phyloP scores from a whole-genome alignment of 1,140 invertebrate genomes.

The Neodiprion pinetum region DNA sequence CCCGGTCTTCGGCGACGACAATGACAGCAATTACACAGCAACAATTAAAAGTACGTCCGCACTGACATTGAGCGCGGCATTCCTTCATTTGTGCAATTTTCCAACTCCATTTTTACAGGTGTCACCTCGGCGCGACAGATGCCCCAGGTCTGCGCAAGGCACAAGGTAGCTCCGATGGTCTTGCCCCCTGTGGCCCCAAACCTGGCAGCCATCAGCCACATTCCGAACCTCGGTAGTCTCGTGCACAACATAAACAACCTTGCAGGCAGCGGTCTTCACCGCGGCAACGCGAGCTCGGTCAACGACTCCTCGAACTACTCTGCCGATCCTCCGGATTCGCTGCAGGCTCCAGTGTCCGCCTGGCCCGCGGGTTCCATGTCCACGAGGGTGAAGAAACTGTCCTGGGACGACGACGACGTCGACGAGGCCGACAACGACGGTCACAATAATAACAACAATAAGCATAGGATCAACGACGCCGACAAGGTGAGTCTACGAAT shows the following conservation, averaged over 20 bases:
- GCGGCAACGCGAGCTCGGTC: slow-evolving; percentile 50
- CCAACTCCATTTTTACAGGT: slow-evolving; percentile 25
- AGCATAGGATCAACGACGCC: not conserved
- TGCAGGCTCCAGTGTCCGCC: slow-evolving; percentile 39
- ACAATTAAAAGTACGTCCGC: slow-evolving; percentile 60
- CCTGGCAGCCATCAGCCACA: slow-evolving; percentile 55
- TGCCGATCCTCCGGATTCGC: slow-evolving; percentile 52
- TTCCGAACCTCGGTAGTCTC: slow-evolving; percentile 55
- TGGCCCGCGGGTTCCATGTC: slow-evolving; percentile 68
- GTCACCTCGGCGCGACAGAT: slow-evolving; percentile 45
- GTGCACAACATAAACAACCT: slow-evolving; percentile 59
- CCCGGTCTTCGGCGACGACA: slow-evolving; percentile 54
- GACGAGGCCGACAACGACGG: not conserved
- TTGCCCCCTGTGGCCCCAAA: slow-evolving; percentile 55
- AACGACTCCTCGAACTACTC: slow-evolving; percentile 55
- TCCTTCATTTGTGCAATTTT: not conserved
- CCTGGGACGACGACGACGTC: slow-evolving; percentile 73
- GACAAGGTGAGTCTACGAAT: not conserved
- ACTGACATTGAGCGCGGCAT: slow-evolving; percentile 18
- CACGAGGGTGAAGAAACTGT: slow-evolving; percentile 73
- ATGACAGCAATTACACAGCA: slow-evolving; percentile 54
- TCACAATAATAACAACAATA: slow-evolving; percentile 14
- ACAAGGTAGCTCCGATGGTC: slow-evolving; percentile 54
- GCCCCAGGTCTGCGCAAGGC: slow-evolving; percentile 47
- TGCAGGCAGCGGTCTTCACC: slow-evolving; percentile 40